Conservation (phyloP, 2,797 vertebrate species). For the Lacerta bilineata region DNA sequence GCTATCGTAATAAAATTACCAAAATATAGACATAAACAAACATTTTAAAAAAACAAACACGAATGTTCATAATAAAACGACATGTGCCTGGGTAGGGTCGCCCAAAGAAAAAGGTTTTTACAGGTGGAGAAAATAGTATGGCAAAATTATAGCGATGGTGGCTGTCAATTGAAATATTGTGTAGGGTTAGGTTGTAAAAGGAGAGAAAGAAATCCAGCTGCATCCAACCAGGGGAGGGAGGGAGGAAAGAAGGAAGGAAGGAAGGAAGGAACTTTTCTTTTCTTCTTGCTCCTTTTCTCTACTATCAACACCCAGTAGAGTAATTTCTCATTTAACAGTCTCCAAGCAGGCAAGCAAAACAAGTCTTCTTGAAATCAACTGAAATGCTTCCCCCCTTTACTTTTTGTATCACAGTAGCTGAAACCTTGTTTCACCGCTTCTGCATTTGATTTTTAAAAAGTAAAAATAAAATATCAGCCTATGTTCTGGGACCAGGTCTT, state of each 20-base stretch:
- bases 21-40: too few species aligned
- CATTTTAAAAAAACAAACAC: too few species aligned
- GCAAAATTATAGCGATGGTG: background rate
- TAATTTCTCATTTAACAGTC: background rate
- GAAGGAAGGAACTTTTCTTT: too few species aligned
- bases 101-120: too few species aligned
- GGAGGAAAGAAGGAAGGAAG: too few species aligned
- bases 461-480: background rate
- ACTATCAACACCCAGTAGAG: background rate
- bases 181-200: too few species aligned
- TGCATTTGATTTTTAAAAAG: constrained; percentile 18
- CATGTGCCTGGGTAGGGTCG: too few species aligned
- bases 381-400: background rate
- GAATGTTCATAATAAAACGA: too few species aligned
- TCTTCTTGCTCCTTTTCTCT: background rate
- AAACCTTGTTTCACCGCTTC: constrained; percentile 22
- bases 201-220: background rate
- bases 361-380: constrained; percentile 16
- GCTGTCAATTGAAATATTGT: background rate
- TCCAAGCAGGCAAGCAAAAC: background rate
- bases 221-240: too few species aligned
- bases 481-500: constrained; percentile 28
- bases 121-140: background rate
- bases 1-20: too few species aligned
- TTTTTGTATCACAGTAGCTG: background rate